These are phyloP conservation scores for Octonoba sinensis DNA, from an alignment of 2,888 invertebrate genomes.

Conservation along the genomic window DNA sequence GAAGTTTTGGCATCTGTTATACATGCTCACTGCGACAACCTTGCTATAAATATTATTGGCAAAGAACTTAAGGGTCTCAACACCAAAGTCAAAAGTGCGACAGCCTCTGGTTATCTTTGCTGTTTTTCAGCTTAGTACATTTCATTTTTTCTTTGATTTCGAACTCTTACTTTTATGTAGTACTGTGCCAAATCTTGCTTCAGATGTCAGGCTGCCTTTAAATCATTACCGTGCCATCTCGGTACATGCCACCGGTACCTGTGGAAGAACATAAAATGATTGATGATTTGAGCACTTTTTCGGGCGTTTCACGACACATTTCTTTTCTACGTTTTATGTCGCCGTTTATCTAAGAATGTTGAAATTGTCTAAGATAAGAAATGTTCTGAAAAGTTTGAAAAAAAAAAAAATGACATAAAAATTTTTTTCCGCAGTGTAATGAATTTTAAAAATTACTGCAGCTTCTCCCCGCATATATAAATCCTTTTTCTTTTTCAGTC, in stretches of 20 bases:
- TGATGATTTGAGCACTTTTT: conserved; percentile 12
- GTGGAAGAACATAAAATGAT: conserved; percentile 20
- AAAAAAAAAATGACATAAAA: too few species aligned
- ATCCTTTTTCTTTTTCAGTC: too few species aligned
- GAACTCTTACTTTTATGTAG: conserved; percentile 18
- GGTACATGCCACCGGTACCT: conserved; percentile 15
- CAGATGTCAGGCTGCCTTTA: conserved; percentile 23
- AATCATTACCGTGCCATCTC: conserved; percentile 20
- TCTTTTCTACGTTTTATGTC: too few species aligned
- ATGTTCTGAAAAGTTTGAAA: too few species aligned
- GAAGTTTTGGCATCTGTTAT: conserved; percentile 46
- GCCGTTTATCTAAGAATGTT: too few species aligned
- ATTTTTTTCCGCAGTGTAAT: too few species aligned
- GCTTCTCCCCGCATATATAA: too few species aligned
- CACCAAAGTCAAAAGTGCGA: conserved; percentile 40
- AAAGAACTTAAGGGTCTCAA: conserved; percentile 42
- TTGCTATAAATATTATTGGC: conserved; percentile 61
- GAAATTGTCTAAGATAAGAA: too few species aligned
- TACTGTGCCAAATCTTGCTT: not conserved
- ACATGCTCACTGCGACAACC: conserved; percentile 24
- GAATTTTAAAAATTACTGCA: too few species aligned
- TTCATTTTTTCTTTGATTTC: conserved; percentile 19
- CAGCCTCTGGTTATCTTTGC: conserved; percentile 19
- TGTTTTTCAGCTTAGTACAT: conserved; percentile 24
- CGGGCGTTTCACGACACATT: not conserved